Evolutionary conservation across 2,113 vertebrate genomes (phyloP), one percentile per base, ranked within the genome.

Genomic region (Trematomus loennbergii): DNA sequence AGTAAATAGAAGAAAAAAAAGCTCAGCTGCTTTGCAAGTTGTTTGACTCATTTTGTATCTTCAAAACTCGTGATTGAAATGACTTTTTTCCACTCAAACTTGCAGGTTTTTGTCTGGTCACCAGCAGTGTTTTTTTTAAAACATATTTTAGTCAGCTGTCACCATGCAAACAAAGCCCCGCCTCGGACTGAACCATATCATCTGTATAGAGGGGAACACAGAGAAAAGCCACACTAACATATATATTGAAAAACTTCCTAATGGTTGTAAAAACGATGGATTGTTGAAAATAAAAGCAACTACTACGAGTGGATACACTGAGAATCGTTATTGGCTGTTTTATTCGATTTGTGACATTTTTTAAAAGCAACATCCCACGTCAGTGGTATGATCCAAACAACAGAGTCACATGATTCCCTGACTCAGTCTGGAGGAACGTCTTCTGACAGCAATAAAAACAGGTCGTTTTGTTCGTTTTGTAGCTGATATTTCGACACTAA

Each of bases 341-440:
- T 9, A 46, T 5, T 36, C 1, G 0, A 6, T 29, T 45, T 50
- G 15, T 16, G 22, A 12, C 25, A 2, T 2, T 22, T 81, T 48
- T 7, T 8, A 8, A 10, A 45, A 18, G 25, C 15, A 16, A 7
- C 2, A 25, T 25, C 7, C 5, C 45, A 0, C 3, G 0, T 5
- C 3, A 25, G 70, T 89, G 87, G 90, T 92, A 78, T 49, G 1
- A 2, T 52, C 88, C 79, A 36, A 0, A 2, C 15, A 10, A 6
- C 29, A 29, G 29, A 0, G 53, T 86, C 81, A 89, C 16, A 50
- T 87, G 75, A 83, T 8, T n/a, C 3, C 7, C 46, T 12, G 50
- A 69, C 29, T 85, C 16, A 61, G 22, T 4, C 3, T 9, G 12
- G 40, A 12, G 45, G 0, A 50, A 13, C 50, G 0, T 0, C 1